phyloP scores from a whole-genome alignment of 1,140 invertebrate genomes.

The Diuraphis noxia region DNA sequence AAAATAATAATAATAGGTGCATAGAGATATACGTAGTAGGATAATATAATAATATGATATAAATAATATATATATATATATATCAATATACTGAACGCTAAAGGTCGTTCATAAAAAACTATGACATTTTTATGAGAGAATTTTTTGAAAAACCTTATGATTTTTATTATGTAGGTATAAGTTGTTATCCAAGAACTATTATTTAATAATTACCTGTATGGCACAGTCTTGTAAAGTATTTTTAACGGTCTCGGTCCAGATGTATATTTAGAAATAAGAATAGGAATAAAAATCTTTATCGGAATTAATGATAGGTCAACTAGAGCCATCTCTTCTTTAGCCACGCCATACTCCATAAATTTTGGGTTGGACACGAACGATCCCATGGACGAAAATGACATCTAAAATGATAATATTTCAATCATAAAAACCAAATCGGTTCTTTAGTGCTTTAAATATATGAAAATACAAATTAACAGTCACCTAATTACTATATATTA shows the following conservation, averaged over 20 bases:
- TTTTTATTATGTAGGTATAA: not conserved
- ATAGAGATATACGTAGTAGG: not conserved
- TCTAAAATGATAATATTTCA: not conserved
- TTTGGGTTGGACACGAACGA: constrained; percentile 85
- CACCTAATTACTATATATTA: too few species aligned
- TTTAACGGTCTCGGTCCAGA: constrained; percentile 84
- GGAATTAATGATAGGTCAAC: constrained; percentile 91
- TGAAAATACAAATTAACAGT: not conserved
- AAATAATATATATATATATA: too few species aligned
- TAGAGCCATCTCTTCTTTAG: constrained; percentile 90
- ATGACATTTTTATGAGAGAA: not conserved
- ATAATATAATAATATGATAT: not conserved
- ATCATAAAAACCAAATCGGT: not conserved
- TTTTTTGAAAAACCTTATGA: not conserved
- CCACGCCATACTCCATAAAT: constrained; percentile 91
- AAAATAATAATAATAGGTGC: not conserved
- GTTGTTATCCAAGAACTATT: not conserved
- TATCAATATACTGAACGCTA: not conserved
- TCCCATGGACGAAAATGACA: constrained; percentile 23
- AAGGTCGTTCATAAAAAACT: not conserved
- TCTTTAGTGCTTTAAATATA: not conserved
- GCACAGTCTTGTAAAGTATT: constrained; percentile 86
- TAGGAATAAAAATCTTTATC: constrained; percentile 89
- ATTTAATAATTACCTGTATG: constrained; percentile 68
- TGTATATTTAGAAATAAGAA: constrained; percentile 85